Conservation (phyloP, 2,797 vertebrate species). For the Menidia menidia region DNA sequence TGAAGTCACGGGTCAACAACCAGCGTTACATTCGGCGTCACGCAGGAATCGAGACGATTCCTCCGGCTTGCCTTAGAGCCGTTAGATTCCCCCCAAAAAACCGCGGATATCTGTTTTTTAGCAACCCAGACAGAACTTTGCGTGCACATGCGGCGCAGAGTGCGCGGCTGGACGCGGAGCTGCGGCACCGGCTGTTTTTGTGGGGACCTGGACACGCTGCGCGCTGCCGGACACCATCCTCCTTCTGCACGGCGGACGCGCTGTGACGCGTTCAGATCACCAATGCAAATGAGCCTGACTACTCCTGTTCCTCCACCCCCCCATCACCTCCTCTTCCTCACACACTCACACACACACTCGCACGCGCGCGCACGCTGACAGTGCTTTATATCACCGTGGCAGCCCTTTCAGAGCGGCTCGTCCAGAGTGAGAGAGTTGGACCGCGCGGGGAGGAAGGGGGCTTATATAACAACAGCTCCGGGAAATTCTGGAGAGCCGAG, state of each 20-base stretch:
- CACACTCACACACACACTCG: constrained; percentile 27
- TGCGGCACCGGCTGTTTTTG: not conserved
- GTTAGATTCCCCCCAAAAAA: not conserved
- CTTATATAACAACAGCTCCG: constrained; percentile 74
- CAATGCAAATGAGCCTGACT: constrained; percentile 74
- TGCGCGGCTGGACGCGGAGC: not conserved
- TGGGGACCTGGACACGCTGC: constrained; percentile 9
- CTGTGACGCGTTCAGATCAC: constrained; percentile 72
- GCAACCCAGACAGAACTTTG: not conserved
- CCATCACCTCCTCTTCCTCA: constrained; percentile 22
- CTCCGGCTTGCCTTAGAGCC: not conserved
- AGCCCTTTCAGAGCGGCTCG: constrained; percentile 54
- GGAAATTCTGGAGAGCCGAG: constrained; percentile 52
- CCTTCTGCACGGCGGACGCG: constrained; percentile 42
- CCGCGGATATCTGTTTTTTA: not conserved
- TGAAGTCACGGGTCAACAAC: constrained; percentile 44
- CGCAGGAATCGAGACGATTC: constrained; percentile 14
- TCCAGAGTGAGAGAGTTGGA: constrained; percentile 21
- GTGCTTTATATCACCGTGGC: constrained; percentile 59
- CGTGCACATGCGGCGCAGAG: not conserved
- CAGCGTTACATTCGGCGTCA: not conserved
- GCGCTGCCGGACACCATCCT: constrained; percentile 52
- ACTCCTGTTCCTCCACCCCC: constrained; percentile 25
- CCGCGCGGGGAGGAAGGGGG: constrained; percentile 41
- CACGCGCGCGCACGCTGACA: constrained; percentile 34